A percentile compares a stretch with the other conserved stretches of the same genome.
Evolutionary conservation across 2,113 vertebrate genomes (phyloP).

Genomic region (Pteropus alecto): DNA sequence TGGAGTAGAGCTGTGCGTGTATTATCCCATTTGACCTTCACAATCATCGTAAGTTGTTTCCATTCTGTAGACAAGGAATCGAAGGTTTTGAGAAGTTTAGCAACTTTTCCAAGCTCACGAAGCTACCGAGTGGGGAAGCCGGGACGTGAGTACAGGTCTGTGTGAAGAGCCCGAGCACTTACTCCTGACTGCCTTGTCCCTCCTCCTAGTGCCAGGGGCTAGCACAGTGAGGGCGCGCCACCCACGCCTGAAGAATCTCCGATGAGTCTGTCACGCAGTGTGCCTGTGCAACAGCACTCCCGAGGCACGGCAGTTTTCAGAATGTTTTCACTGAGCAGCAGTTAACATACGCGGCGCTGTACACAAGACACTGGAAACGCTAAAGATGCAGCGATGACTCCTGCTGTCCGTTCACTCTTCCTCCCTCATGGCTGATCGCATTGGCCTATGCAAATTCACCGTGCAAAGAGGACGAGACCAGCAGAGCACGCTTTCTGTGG

Average conservation of each 20-base stretch:
- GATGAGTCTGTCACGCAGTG: background rate
- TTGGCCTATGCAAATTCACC: background rate
- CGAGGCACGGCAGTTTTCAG: background rate
- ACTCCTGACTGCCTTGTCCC: background rate
- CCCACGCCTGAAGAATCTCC: background rate
- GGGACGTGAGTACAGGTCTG: background rate
- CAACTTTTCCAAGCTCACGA: background rate
- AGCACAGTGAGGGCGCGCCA: background rate
- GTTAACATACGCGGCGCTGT: background rate
- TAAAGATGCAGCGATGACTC: background rate
- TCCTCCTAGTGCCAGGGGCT: background rate
- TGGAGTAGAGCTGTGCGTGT: background rate
- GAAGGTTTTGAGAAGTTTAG: background rate
- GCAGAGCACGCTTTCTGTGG: fast-evolving
- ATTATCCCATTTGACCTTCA: background rate
- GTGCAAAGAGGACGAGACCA: background rate
- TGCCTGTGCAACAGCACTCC: background rate
- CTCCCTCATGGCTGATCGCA: background rate
- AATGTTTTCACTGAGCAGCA: background rate
- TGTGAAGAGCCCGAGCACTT: background rate
- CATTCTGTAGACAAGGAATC: background rate
- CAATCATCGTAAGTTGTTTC: background rate
- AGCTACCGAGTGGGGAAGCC: background rate
- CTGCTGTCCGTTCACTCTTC: background rate
- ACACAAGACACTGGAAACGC: background rate